A percentile compares a stretch with the other conserved stretches of the same genome.
These are phyloP conservation scores for Bos javanicus DNA, from an alignment of 2,113 vertebrate genomes.

Conservation along the genomic window DNA sequence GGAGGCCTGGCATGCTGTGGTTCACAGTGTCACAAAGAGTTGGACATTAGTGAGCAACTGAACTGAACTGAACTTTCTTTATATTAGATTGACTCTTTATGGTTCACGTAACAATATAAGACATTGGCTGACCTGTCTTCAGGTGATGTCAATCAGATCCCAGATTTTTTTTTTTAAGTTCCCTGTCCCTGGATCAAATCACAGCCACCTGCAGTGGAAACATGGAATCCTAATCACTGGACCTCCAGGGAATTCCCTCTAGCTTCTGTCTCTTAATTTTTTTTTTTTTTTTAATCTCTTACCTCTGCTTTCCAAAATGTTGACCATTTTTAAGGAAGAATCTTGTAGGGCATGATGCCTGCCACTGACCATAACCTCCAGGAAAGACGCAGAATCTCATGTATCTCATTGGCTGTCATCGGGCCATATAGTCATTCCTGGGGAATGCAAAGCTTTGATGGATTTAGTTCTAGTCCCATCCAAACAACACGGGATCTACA, in stretches of 20 bases:
- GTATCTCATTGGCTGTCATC: neutral
- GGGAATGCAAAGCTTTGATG: neutral
- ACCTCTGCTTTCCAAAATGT: neutral
- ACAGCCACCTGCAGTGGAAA: neutral
- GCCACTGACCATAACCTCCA: neutral
- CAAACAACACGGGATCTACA: neutral
- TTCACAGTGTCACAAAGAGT: rapidly evolving
- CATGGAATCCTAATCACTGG: neutral
- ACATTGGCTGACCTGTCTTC: neutral
- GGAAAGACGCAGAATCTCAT: neutral
- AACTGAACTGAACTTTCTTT: neutral
- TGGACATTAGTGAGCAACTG: neutral
- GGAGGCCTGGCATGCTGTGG: neutral
- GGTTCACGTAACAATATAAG: neutral
- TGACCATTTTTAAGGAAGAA: neutral
- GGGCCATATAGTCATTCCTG: neutral
- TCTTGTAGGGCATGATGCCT: neutral
- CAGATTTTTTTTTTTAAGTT: neutral
- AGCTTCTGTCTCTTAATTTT: neutral
- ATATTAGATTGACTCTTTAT: neutral
- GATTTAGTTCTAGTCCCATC: neutral
- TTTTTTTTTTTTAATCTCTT: neutral
- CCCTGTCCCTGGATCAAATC: neutral
- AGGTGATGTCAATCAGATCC: neutral
- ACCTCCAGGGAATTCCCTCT: neutral